Conservation (phyloP, 1,140 invertebrate genomes). For the Drosophila erecta region DNA sequence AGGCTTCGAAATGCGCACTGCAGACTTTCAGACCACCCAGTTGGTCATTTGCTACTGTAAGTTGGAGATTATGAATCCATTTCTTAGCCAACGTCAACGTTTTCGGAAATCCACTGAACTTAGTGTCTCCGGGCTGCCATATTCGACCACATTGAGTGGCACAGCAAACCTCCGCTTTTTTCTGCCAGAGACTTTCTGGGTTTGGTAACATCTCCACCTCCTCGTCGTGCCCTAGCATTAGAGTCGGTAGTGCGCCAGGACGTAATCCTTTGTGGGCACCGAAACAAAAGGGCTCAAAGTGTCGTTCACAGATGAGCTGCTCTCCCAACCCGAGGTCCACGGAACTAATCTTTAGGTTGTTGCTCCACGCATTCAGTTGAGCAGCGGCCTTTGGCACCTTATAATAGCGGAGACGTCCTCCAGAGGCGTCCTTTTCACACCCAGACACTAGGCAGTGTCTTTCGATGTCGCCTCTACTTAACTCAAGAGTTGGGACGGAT, state of each 20-base stretch:
- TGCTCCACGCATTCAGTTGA: slow-evolving; percentile 53
- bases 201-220: slow-evolving; percentile 38
- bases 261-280: slow-evolving; percentile 39
- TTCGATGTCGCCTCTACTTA: slow-evolving; percentile 22
- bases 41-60: slow-evolving; percentile 19
- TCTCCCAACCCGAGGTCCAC: slow-evolving; percentile 13
- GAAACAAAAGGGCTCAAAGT: slow-evolving; percentile 67
- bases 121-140: slow-evolving; percentile 18
- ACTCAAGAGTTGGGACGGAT: slow-evolving; percentile 64
- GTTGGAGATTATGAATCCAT: slow-evolving; percentile 61
- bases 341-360: slow-evolving; percentile 51
- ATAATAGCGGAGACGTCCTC: slow-evolving; percentile 32
- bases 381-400: slow-evolving; percentile 51
- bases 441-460: slow-evolving; percentile 47
- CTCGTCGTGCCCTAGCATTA: slow-evolving; percentile 53
- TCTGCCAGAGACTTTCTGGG: slow-evolving; percentile 27
- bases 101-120: slow-evolving; percentile 50
- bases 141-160: slow-evolving; percentile 47
- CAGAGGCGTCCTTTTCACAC: slow-evolving; percentile 32
- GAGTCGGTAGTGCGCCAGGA: slow-evolving; percentile 55
- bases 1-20: slow-evolving; percentile 52
- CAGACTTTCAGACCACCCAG: slow-evolving; percentile 47
- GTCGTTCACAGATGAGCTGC: slow-evolving; percentile 60
- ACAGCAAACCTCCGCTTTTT: slow-evolving; percentile 40
- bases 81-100: slow-evolving; percentile 36